Base-by-base conservation (phyloP, 1,140 invertebrate species). In the Bombus picipes region DNA sequence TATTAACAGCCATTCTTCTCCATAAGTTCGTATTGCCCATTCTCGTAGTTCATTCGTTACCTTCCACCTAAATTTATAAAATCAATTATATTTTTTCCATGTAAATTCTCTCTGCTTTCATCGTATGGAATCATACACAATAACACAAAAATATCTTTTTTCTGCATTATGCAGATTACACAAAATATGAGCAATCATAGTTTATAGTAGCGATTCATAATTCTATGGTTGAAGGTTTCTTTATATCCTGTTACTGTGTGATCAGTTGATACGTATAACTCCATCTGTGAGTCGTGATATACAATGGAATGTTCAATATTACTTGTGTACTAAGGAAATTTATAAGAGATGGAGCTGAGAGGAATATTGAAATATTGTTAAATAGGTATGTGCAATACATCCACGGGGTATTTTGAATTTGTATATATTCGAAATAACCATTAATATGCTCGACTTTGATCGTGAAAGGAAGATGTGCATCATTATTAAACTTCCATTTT, bases 261-360 rank as follows among this genome's bases (percentile, higher is more conserved):
- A 9, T 41, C 59, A 32, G n/a, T 74, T 39, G 66, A 89, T 70
- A 75, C 75, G 78, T 81, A 79, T 65, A 90, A 81, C 89, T 90
- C 89, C 89, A 90, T 90, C 89, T 90, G 83, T 90, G 89, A 84
- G 89, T 78, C 65, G 75, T 80, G 72, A 34, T 59, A 71, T 65
- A 90, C 68, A 90, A 80, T 90, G 89, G 82, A 68, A 90, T 86
- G 86, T 84, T 90, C 80, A 66, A 82, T 83, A 83, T 90, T 76
- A 71, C 76, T 90, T 77, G 87, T 84, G 87, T 88, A 90, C 87
- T 90, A 85, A 90, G 76, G 79, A 74, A 84, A 88, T 90, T 90
- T 85, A 87, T 90, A 90, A 91, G 90, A 91, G 90, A 91, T 91
- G 90, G 90, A 90, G 90, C 90, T 91, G 81, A 90, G 87, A 72